Conservation (phyloP, 2,797 vertebrate species). For the Macrochelys suwanniensis region DNA sequence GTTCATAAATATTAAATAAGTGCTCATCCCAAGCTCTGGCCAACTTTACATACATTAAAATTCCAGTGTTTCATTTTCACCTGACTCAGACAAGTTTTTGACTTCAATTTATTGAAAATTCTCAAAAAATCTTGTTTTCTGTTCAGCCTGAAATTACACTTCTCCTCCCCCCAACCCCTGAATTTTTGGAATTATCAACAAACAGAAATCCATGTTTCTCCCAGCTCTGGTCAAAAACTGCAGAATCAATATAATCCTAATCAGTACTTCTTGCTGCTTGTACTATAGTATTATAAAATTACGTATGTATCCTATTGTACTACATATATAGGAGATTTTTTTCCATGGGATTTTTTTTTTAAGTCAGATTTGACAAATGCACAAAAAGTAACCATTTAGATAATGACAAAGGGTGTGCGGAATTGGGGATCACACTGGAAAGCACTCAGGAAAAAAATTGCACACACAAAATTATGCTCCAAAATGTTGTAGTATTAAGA, state of each 20-base stretch:
- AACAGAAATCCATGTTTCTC: no score
- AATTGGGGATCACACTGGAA: not conserved
- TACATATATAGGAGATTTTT: not conserved
- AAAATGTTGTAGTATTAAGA: not conserved
- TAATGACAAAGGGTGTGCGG: not conserved
- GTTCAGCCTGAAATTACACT: no score
- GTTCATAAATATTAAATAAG: not conserved
- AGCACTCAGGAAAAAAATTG: not conserved
- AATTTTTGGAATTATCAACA: no score
- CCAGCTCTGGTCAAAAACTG: not conserved
- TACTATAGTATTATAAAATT: not conserved
- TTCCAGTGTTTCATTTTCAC: not conserved
- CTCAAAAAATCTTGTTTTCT: no score
- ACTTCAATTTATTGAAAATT: no score
- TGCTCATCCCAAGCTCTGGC: not conserved
- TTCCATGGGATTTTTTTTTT: not conserved
- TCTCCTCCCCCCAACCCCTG: no score
- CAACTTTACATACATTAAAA: not conserved
- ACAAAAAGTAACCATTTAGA: conserved; percentile 37
- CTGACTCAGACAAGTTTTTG: not conserved
- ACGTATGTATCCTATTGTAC: not conserved
- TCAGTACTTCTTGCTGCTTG: not conserved
- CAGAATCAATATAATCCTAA: not conserved
- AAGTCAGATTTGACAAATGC: not conserved
- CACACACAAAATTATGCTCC: not conserved